These are phyloP conservation scores for Salarias fasciatus DNA, from an alignment of 2,797 vertebrate genomes.

Conservation along the genomic window DNA sequence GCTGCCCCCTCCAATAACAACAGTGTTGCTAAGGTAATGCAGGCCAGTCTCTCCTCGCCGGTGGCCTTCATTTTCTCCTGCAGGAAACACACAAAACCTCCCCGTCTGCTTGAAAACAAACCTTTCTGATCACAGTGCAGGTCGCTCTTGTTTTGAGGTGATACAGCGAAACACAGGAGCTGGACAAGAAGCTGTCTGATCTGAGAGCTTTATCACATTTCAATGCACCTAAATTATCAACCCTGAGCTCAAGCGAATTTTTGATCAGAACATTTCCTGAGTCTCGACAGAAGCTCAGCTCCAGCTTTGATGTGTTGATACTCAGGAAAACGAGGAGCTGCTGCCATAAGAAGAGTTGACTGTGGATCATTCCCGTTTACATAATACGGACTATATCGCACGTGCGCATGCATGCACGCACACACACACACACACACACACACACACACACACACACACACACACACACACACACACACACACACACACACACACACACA, in stretches of 20 bases:
- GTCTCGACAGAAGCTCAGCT: slow-evolving; percentile 20
- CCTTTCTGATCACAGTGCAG: slow-evolving; percentile 45
- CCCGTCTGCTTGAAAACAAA: slow-evolving; percentile 26
- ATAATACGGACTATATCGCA: too few species aligned
- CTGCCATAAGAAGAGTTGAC: too few species aligned
- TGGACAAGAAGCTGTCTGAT: neutral
- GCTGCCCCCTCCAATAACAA: slow-evolving; percentile 37
- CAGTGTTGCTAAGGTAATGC: slow-evolving; percentile 46
- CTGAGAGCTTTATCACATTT: slow-evolving; percentile 24
- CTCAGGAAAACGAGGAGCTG: slow-evolving; percentile 17
- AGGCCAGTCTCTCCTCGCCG: slow-evolving; percentile 24
- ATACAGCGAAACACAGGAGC: slow-evolving; percentile 15
- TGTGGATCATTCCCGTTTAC: too few species aligned
- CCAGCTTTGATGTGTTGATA: slow-evolving; percentile 18
- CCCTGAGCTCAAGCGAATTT: slow-evolving; percentile 11
- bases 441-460: too few species aligned
- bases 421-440: too few species aligned
- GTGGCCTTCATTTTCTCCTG: slow-evolving; percentile 4
- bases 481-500: too few species aligned
- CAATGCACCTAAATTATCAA: slow-evolving; percentile 32
- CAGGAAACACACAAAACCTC: slow-evolving; percentile 29
- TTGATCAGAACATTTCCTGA: slow-evolving; percentile 17
- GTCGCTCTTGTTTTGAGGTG: slow-evolving; percentile 39
- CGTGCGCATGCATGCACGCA: too few species aligned
- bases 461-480: too few species aligned